phyloP scores from a whole-genome alignment of 2,113 vertebrate genomes.

The Catharus minimus region DNA sequence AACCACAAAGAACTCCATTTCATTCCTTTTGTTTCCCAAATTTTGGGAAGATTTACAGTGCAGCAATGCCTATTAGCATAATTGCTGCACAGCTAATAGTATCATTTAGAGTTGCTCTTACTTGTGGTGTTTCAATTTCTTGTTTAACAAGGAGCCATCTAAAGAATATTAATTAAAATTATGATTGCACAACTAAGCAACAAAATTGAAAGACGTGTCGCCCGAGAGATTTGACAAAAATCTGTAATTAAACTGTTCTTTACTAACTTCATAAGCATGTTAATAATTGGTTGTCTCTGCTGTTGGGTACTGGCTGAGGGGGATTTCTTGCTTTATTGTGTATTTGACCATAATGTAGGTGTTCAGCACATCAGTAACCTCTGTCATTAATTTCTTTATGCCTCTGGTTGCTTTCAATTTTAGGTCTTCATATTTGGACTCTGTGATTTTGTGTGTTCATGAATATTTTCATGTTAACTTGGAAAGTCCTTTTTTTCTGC shows the following conservation, averaged over 20 bases:
- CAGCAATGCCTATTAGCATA: not conserved
- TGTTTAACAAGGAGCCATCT: not conserved
- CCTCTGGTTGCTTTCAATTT: not conserved
- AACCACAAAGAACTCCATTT: not conserved
- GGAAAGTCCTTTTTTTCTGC: not conserved
- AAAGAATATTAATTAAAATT: conserved; percentile 17
- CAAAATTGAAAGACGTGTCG: not conserved
- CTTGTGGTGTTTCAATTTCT: not conserved
- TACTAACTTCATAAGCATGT: not conserved
- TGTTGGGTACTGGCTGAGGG: not conserved
- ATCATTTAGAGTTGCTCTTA: not conserved
- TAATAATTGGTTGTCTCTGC: not conserved
- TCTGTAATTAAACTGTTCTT: conserved; percentile 7
- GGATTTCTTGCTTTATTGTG: not conserved
- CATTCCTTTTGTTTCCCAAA: not conserved
- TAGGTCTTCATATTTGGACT: not conserved
- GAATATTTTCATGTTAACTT: not conserved
- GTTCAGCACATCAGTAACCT: not conserved
- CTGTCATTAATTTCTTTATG: not conserved
- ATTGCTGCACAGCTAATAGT: not conserved
- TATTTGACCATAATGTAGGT: not conserved
- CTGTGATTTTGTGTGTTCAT: not conserved
- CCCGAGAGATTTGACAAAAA: not conserved
- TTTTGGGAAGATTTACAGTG: not conserved
- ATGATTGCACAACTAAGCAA: not conserved